Conservation (phyloP, 2,888 invertebrate genomes). For the Perizoma affinitatum region DNA sequence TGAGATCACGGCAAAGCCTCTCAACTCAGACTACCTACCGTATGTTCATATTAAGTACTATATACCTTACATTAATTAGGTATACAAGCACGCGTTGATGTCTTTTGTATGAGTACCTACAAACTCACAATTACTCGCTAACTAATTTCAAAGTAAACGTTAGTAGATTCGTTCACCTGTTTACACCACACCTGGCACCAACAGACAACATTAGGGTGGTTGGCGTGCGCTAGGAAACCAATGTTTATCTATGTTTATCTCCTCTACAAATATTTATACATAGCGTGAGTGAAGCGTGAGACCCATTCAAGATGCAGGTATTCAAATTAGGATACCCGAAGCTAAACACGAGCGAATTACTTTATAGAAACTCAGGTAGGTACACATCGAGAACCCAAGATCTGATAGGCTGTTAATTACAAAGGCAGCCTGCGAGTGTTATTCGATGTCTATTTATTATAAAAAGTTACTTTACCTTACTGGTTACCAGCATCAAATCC, state of each 20-base stretch:
- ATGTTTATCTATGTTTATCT: slow-evolving; percentile 49
- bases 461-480: slow-evolving; percentile 75
- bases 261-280: slow-evolving; percentile 68
- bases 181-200: slow-evolving; percentile 67
- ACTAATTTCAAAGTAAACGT: slow-evolving; percentile 25
- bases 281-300: slow-evolving; percentile 56
- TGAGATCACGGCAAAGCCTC: slow-evolving; percentile 11
- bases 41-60: background rate
- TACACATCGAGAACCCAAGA: too few species aligned
- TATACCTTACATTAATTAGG: background rate
- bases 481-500: slow-evolving; percentile 69
- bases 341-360: slow-evolving; percentile 1
- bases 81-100: slow-evolving; percentile 26
- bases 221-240: slow-evolving; percentile 51
- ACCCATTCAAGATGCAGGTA: slow-evolving; percentile 41
- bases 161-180: slow-evolving; percentile 61
- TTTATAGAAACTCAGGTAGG: slow-evolving; percentile 36
- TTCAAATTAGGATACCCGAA: slow-evolving; percentile 36
- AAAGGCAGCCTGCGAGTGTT: slow-evolving; percentile 48
- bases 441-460: slow-evolving; percentile 41
- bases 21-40: background rate
- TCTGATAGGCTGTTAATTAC: slow-evolving; percentile 41
- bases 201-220: slow-evolving; percentile 48
- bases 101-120: slow-evolving; percentile 28
- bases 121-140: slow-evolving; percentile 10